These are phyloP conservation scores for Norana najaformis DNA, from an alignment of 2,888 invertebrate species.

Conservation along the genomic window DNA sequence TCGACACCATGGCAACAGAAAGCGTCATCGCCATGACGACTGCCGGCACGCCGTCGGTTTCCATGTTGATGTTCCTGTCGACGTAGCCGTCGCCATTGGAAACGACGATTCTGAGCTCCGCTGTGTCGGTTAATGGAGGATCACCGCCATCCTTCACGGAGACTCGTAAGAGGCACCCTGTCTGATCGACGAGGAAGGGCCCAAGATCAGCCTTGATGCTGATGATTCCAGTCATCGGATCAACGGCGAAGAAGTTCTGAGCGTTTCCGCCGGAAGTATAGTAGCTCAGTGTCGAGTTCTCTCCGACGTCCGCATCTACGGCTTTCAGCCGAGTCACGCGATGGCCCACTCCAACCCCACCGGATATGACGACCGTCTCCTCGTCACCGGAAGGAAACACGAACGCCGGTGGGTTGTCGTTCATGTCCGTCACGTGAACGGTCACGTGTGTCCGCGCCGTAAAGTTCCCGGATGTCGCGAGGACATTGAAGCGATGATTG, in stretches of 20 bases:
- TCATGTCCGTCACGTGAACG: slow-evolving; percentile 41
- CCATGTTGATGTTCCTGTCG: not conserved
- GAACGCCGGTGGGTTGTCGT: slow-evolving; percentile 44
- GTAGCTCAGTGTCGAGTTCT: slow-evolving; percentile 85
- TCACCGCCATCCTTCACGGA: slow-evolving; percentile 14
- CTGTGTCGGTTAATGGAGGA: not conserved
- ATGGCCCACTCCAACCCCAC: slow-evolving; percentile 30
- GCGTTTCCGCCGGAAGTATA: slow-evolving; percentile 64
- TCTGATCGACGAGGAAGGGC: not conserved
- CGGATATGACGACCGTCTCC: slow-evolving; percentile 32
- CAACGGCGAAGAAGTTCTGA: slow-evolving; percentile 20
- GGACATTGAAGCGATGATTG: slow-evolving; percentile 24
- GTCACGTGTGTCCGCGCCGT: slow-evolving; percentile 36
- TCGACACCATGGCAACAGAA: slow-evolving; percentile 33
- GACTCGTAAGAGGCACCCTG: slow-evolving; percentile 16
- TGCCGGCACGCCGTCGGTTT: slow-evolving; percentile 33
- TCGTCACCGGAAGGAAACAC: slow-evolving; percentile 40
- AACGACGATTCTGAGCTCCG: slow-evolving; percentile 33
- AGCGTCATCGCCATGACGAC: slow-evolving; percentile 37
- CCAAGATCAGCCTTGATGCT: not conserved
- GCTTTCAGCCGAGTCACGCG: slow-evolving; percentile 69
- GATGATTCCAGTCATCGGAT: slow-evolving; percentile 14
- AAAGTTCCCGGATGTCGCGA: slow-evolving; percentile 19
- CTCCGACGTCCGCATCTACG: slow-evolving; percentile 83
- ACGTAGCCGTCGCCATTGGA: slow-evolving; percentile 3